Evolutionary conservation across 1,140 invertebrate species (phyloP).

Genomic region (Samia ricini): DNA sequence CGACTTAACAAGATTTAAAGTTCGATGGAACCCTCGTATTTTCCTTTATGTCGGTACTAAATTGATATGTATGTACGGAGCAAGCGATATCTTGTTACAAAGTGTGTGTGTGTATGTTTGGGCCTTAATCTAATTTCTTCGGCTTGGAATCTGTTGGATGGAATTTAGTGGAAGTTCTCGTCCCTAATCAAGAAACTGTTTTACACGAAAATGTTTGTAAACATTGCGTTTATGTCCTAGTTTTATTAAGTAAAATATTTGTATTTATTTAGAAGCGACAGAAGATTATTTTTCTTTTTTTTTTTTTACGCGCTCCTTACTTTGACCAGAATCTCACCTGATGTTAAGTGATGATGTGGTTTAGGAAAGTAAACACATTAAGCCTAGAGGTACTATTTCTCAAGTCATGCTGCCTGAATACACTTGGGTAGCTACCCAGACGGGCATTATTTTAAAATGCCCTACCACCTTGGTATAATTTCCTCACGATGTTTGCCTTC

Average conservation of each 20-base stretch:
- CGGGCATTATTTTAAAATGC: too few relatives aligned
- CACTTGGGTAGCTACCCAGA: too few relatives aligned
- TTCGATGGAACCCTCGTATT: constrained; percentile 13
- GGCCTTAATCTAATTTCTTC: neutral
- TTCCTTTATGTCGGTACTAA: constrained; percentile 10
- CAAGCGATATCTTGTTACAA: neutral
- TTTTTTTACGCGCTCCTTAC: too few relatives aligned
- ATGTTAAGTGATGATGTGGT: too few relatives aligned
- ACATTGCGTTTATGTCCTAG: neutral
- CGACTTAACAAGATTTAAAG: constrained; percentile 16
- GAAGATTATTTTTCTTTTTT: too few relatives aligned
- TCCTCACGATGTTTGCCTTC: too few relatives aligned
- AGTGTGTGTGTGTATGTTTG: neutral
- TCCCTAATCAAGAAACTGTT: constrained; percentile 1
- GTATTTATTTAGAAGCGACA: too few relatives aligned
- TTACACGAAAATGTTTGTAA: neutral
- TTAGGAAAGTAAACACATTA: too few relatives aligned
- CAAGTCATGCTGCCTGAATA: too few relatives aligned
- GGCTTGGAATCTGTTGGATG: neutral
- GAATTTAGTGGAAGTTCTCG: neutral
- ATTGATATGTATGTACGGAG: neutral
- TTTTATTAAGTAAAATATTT: neutral
- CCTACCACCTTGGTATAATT: too few relatives aligned
- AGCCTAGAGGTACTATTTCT: too few relatives aligned
- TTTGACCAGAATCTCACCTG: too few relatives aligned